A percentile compares a stretch with the other conserved stretches of the same genome.
phyloP scores from a whole-genome alignment of 2,113 vertebrate genomes.

The Coptodon rendalli region DNA sequence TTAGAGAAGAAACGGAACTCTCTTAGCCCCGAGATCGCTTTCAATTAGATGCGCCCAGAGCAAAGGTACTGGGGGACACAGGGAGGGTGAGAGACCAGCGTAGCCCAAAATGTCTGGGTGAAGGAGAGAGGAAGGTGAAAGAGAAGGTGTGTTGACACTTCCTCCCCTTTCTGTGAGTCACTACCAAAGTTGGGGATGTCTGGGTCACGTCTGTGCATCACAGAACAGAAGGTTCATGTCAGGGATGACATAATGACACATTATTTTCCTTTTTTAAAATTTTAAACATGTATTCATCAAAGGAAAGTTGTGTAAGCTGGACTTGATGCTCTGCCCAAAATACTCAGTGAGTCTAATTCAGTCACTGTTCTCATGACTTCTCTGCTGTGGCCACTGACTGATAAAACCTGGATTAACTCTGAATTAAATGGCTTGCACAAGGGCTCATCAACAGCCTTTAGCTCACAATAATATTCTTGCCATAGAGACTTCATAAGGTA shows the following conservation, averaged over 20 bases:
- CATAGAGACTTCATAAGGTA: not conserved
- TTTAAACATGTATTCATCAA: not conserved
- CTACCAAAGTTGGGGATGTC: slow-evolving; percentile 56
- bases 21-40: slow-evolving; percentile 90
- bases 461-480: not conserved
- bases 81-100: slow-evolving; percentile 65
- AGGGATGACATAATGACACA: not conserved
- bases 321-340: not conserved
- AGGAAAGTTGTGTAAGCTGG: not conserved
- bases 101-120: slow-evolving; percentile 18
- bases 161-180: slow-evolving; percentile 23
- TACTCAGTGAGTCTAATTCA: not conserved
- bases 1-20: slow-evolving; percentile 91
- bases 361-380: not conserved
- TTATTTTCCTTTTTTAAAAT: not conserved
- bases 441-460: not conserved
- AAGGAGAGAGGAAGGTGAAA: slow-evolving; percentile 34
- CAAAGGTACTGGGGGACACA: slow-evolving; percentile 76
- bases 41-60: slow-evolving; percentile 99
- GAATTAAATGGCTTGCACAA: not conserved
- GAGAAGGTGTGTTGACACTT: slow-evolving; percentile 73
- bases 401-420: not conserved
- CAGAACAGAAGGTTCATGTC: slow-evolving; percentile 70
- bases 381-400: not conserved
- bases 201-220: slow-evolving; percentile 50